Percentiles rank a stretch among this genome's conserved stretches.
phyloP scores from a whole-genome alignment of 1,140 invertebrate genomes.

The Zaprionus kolodkinae region DNA sequence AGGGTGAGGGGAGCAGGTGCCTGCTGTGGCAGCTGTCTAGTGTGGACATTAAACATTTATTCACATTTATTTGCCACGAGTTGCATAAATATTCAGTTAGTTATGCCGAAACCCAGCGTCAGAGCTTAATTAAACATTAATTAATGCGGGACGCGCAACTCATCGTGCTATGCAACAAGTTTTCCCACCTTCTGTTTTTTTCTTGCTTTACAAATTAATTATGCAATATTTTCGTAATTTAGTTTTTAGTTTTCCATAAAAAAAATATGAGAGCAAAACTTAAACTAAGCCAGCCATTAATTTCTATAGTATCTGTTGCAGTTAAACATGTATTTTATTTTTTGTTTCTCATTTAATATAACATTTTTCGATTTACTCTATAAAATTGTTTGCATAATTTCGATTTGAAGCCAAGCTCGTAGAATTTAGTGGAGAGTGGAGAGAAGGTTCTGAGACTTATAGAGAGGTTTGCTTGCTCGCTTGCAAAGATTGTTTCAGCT shows the following conservation, averaged over 20 bases:
- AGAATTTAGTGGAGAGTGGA: constrained; percentile 62
- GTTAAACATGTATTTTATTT: constrained; percentile 64
- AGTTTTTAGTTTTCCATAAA: constrained; percentile 40
- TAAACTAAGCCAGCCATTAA: constrained; percentile 60
- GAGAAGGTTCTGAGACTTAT: constrained; percentile 59
- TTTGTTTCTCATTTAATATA: constrained; percentile 28
- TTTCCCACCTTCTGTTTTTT: constrained; percentile 19
- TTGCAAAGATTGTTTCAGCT: constrained; percentile 10
- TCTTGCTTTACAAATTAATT: constrained; percentile 46
- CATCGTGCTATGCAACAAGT: constrained; percentile 24
- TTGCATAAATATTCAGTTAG: constrained; percentile 30
- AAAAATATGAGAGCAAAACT: constrained; percentile 28
- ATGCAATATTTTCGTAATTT: constrained; percentile 30
- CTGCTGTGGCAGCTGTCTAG: constrained; percentile 20
- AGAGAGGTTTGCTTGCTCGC: constrained; percentile 22
- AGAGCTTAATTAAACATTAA: constrained; percentile 46
- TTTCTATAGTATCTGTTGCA: constrained; percentile 48
- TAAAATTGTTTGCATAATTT: constrained; percentile 50
- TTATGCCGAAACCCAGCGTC: constrained; percentile 30
- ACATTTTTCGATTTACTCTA: constrained; percentile 33
- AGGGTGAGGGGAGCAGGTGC: constrained; percentile 1
- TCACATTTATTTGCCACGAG: constrained; percentile 28
- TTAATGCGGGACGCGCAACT: constrained; percentile 25
- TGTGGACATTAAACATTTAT: constrained; percentile 41
- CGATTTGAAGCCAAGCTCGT: constrained; percentile 61